phyloP scores from a whole-genome alignment of 2,797 vertebrate species.

The Sebastes diaconus region DNA sequence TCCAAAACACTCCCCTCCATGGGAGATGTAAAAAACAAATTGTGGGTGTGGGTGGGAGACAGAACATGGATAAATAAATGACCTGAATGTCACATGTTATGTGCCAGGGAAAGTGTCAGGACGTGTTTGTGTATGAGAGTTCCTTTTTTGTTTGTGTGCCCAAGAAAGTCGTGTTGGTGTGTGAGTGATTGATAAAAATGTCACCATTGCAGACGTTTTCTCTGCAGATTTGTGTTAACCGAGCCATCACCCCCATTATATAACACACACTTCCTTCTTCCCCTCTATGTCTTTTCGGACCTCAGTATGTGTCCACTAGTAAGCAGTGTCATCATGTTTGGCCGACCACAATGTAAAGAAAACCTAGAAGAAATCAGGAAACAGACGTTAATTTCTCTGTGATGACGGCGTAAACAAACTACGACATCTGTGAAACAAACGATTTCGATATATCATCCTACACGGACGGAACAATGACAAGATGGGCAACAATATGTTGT shows the following conservation, averaged over 20 bases:
- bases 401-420: not conserved
- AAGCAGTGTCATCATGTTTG: not conserved
- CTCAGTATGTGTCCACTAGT: too few species aligned
- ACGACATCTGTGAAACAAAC: not conserved
- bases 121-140: not conserved
- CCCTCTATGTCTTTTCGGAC: not conserved
- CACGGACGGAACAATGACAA: not conserved
- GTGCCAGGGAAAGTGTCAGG: not conserved
- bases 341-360: not conserved
- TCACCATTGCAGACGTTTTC: slow-evolving; percentile 5
- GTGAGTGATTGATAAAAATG: slow-evolving; percentile 19
- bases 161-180: not conserved
- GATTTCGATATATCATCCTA: not conserved
- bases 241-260: slow-evolving; percentile 12
- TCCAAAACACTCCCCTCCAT: not conserved
- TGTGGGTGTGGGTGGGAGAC: not conserved
- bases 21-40: not conserved
- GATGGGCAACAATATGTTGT: not conserved
- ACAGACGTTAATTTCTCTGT: not conserved
- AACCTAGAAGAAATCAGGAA: not conserved
- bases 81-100: not conserved
- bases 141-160: not conserved
- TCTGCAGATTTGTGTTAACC: not conserved
- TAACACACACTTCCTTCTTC: not conserved
- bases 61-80: not conserved